Evolutionary conservation across 2,888 invertebrate species (phyloP), one percentile per base, ranked within the genome.

Genomic region (Aleiodes alternator): DNA sequence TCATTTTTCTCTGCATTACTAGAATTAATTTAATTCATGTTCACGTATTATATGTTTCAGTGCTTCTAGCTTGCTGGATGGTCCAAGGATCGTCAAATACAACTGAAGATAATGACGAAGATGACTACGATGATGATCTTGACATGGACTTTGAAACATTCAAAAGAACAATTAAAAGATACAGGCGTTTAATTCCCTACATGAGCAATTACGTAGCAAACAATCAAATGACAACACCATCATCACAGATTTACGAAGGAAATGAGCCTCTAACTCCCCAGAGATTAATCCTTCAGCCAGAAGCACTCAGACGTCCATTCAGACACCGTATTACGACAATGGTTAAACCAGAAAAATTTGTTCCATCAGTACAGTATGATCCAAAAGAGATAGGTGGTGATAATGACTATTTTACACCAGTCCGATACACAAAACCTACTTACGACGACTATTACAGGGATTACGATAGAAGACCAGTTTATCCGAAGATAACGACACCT

Each of bases 141-240:
- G 78, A 82, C 1, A 83, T 87, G n/a, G 84, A 90, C 61, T 85
- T 93, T 56, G 90, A 91, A 6, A 89, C 91, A 59, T 85, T 87
- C 75, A 92, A 92, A 72, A 68, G 68, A 14, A 66, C 72, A 12
- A 72, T 76, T 14, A 94, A 95, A 89, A 92, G 96, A 69, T 94
- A 94, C 85, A 93, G 96, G 83, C 92, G 96, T 79, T 89, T 96
- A 68, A 94, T 96, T 84, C 96, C 96, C 1, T 96, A 96, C 87
- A 94, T 95, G 93, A 95, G 95, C 50, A 96, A 94, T 89, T 96
- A 96, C 87, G 90, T 92, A 38, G 90, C 94, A n/a, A 92, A 91
- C 56, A 93, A 93, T 76, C 92, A 93, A 84, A 89, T 92, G 84
- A 88, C 90, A 85, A 86, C 91, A 85, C 76, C 90, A 51, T 78